Percentiles rank a stretch among this genome's conserved stretches.
These are phyloP conservation scores for Periophthalmodon schlosseri DNA, from an alignment of 2,113 vertebrate genomes.

Conservation along the genomic window DNA sequence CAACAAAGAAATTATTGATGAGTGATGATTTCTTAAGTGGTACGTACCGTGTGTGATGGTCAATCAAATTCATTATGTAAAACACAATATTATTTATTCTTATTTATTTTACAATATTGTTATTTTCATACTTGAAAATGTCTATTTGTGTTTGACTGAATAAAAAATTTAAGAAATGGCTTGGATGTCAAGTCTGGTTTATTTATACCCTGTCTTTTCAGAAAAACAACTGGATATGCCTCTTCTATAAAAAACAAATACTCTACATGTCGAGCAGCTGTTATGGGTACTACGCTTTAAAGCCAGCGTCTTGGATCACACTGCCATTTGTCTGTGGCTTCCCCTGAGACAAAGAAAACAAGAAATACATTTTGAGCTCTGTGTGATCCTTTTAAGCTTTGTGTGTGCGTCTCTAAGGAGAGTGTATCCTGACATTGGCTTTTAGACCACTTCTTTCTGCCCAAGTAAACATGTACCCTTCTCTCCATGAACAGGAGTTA, in stretches of 20 bases:
- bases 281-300: neutral
- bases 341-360: conserved; percentile 36
- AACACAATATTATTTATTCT: conserved; percentile 56
- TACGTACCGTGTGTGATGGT: conserved; percentile 15
- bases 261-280: neutral
- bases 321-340: conserved; percentile 38
- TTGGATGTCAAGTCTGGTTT: conserved; percentile 16
- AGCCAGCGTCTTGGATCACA: conserved; percentile 20
- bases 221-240: neutral
- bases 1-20: neutral
- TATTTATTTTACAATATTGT: conserved; percentile 66
- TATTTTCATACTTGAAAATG: conserved; percentile 66
- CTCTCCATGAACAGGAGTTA: conserved; percentile 3
- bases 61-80: conserved; percentile 32
- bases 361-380: conserved; percentile 41
- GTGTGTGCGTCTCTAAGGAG: conserved; percentile 47
- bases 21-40: conserved; percentile 21
- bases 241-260: neutral
- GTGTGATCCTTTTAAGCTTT: conserved; percentile 57
- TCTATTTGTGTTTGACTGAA: conserved; percentile 53
- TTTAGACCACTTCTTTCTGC: conserved; percentile 54
- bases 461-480: conserved; percentile 40
- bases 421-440: conserved; percentile 30
- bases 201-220: conserved; percentile 26
- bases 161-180: conserved; percentile 29